Conservation (phyloP, 92 coral and sea anemone species). For the Metridium senile region DNA sequence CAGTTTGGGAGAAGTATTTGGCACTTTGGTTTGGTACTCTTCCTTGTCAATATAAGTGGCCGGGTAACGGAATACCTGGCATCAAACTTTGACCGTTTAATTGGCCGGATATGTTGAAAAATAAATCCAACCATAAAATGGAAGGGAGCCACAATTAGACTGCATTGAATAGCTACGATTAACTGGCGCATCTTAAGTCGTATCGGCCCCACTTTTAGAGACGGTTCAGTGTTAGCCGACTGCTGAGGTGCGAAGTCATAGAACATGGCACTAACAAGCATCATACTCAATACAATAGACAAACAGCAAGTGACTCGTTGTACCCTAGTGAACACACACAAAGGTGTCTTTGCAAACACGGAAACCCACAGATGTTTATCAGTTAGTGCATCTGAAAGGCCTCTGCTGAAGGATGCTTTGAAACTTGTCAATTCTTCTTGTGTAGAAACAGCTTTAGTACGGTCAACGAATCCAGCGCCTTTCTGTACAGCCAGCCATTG, state of each 20-base stretch:
- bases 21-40: background rate
- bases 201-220: conserved; percentile 47
- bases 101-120: conserved; percentile 19
- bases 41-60: background rate
- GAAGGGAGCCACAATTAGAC: conserved; percentile 39
- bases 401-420: conserved; percentile 12
- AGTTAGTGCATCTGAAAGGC: conserved; percentile 29
- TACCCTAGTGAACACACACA: conserved; percentile 53
- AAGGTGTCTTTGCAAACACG: conserved; percentile 50
- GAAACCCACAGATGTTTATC: conserved; percentile 71
- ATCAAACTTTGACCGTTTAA: background rate
- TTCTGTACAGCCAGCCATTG: conserved; percentile 77
- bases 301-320: conserved; percentile 72
- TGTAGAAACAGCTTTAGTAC: conserved; percentile 35
- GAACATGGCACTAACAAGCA: conserved; percentile 82
- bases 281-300: conserved; percentile 56
- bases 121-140: conserved; percentile 37
- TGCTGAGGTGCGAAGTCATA: conserved; percentile 45
- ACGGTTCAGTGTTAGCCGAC: conserved; percentile 17
- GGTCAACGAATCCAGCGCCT: conserved; percentile 62
- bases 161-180: conserved; percentile 48
- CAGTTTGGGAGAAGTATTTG: conserved; percentile 39
- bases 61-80: background rate
- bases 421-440: conserved; percentile 35
- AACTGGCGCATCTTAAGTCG: conserved; percentile 45